Conservation (phyloP, 2,113 vertebrate genomes). For the Mobula birostris region DNA sequence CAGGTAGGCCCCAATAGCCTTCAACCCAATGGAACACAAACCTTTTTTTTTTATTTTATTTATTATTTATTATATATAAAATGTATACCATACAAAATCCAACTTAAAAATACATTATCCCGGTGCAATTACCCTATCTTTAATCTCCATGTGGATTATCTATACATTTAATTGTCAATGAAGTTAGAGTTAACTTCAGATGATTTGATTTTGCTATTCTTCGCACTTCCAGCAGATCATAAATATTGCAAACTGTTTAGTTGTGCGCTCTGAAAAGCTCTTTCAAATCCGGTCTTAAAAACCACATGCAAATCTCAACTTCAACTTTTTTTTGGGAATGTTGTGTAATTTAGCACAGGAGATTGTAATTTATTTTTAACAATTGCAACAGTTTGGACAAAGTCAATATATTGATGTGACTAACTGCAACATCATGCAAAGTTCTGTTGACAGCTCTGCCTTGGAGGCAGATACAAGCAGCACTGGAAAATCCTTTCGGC, state of each 20-base stretch:
- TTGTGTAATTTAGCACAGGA: neutral
- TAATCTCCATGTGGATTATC: too few species aligned
- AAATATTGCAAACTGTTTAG: neutral
- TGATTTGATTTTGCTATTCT: neutral
- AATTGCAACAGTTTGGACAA: too few species aligned
- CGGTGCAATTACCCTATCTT: too few species aligned
- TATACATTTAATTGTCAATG: too few species aligned
- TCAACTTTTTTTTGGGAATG: neutral
- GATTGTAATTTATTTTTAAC: neutral
- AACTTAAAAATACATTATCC: too few species aligned
- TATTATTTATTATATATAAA: too few species aligned
- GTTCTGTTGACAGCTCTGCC: too few species aligned
- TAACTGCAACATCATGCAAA: too few species aligned
- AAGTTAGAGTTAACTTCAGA: too few species aligned
- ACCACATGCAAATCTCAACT: neutral
- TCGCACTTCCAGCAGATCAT: neutral
- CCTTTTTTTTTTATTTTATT: neutral
- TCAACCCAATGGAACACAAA: neutral
- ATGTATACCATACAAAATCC: neutral
- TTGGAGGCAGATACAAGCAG: too few species aligned
- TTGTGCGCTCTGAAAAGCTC: neutral
- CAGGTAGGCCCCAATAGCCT: neutral
- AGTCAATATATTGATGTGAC: too few species aligned
- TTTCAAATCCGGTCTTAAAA: neutral
- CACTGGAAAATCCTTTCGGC: too few species aligned